Evolutionary conservation across 1,140 invertebrate genomes (phyloP).

Genomic region (Dreissena polymorpha): DNA sequence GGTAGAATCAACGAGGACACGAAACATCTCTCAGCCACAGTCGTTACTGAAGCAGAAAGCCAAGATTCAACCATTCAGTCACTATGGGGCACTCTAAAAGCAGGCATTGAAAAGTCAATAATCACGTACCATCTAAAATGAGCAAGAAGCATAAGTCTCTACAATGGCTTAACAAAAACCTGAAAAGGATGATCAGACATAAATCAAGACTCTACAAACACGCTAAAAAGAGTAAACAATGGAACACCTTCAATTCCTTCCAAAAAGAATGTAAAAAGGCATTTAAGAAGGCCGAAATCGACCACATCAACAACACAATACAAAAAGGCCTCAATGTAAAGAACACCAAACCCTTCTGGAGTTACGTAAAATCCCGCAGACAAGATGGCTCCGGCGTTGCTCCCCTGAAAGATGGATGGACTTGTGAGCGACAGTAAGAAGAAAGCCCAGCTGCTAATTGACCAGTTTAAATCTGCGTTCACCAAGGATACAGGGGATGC

Average conservation of each 20-base stretch:
- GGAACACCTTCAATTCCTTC: no score
- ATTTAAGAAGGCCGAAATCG: slow-evolving; percentile 44
- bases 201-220: slow-evolving; percentile 38
- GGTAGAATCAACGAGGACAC: slow-evolving; percentile 27
- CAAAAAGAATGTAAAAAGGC: no score
- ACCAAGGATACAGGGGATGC: slow-evolving; percentile 3
- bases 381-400: slow-evolving; percentile 47
- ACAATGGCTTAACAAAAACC: slow-evolving; percentile 33
- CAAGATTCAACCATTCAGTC: slow-evolving; percentile 1
- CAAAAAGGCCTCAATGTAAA: slow-evolving; percentile 31
- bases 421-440: slow-evolving; percentile 27
- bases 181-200: slow-evolving; percentile 6
- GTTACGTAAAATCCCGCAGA: slow-evolving; percentile 33
- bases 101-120: neutral
- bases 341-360: slow-evolving; percentile 35
- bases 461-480: slow-evolving; percentile 51
- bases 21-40: neutral
- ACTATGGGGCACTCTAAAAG: slow-evolving; percentile 32
- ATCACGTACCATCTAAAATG: slow-evolving; percentile 27
- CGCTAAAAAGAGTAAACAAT: slow-evolving; percentile 20
- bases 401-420: slow-evolving; percentile 17
- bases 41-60: neutral
- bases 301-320: slow-evolving; percentile 39
- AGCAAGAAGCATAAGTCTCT: slow-evolving; percentile 35
- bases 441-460: slow-evolving; percentile 33